Percentiles rank a stretch among this genome's conserved stretches.
Evolutionary conservation across 2,888 invertebrate species (phyloP).

Genomic region (Eulithis prunata): DNA sequence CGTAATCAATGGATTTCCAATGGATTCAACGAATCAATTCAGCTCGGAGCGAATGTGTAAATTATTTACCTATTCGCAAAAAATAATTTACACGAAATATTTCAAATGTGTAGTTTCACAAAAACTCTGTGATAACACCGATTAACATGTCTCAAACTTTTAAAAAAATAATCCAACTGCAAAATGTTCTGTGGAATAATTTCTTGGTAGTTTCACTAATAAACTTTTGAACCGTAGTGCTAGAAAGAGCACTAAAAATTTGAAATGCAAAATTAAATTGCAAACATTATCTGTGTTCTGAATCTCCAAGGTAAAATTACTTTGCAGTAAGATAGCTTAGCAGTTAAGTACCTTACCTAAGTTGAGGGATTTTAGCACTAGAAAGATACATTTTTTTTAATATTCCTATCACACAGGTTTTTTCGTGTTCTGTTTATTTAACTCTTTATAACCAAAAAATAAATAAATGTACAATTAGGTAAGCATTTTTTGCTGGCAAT

Average conservation of each 20-base stretch:
- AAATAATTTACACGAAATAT: slow-evolving; percentile 4
- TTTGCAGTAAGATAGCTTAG: too few species aligned
- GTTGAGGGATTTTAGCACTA: too few species aligned
- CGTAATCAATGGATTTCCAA: slow-evolving; percentile 17
- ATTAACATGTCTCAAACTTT: neutral
- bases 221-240: slow-evolving; percentile 33
- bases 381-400: too few species aligned
- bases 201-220: slow-evolving; percentile 28
- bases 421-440: too few species aligned
- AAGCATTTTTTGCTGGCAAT: too few species aligned
- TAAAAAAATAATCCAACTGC: neutral
- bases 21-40: slow-evolving; percentile 15
- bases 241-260: slow-evolving; percentile 26
- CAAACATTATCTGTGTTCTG: slow-evolving; percentile 14
- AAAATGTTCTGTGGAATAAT: slow-evolving; percentile 1
- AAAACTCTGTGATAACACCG: slow-evolving; percentile 3
- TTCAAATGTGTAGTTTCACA: slow-evolving; percentile 2
- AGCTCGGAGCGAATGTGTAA: slow-evolving; percentile 7
- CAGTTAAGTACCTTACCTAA: too few species aligned
- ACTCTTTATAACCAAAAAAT: too few species aligned
- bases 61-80: slow-evolving; percentile 14
- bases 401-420: too few species aligned
- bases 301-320: slow-evolving; percentile 17
- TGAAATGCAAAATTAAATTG: slow-evolving; percentile 25
- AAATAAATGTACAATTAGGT: too few species aligned